These are phyloP conservation scores for Colostygia pectinataria DNA, from an alignment of 2,888 invertebrate species.

Conservation along the genomic window DNA sequence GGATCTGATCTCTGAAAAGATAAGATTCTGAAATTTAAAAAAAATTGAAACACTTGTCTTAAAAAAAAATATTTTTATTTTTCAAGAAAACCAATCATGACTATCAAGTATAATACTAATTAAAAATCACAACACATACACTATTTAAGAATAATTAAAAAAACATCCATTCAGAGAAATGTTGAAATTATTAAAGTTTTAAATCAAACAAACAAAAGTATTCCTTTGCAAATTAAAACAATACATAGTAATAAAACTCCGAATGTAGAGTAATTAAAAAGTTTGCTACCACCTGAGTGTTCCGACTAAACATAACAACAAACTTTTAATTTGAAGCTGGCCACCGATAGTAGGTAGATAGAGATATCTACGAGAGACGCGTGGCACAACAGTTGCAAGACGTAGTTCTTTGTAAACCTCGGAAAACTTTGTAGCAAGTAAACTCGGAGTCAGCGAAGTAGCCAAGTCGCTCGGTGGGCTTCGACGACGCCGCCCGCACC, in stretches of 20 bases:
- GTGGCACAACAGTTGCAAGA: slow-evolving; percentile 37
- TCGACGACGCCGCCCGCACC: slow-evolving; percentile 53
- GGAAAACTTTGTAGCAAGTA: slow-evolving; percentile 70
- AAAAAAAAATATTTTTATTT: too few relatives aligned
- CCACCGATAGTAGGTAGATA: slow-evolving; percentile 53
- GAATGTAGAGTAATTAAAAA: slow-evolving; percentile 37
- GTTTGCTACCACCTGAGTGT: slow-evolving; percentile 47
- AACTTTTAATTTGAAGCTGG: slow-evolving; percentile 75
- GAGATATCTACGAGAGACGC: too few relatives aligned
- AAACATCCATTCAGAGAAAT: too few relatives aligned
- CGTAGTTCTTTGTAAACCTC: slow-evolving; percentile 80
- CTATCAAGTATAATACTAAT: too few relatives aligned
- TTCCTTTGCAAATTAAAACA: slow-evolving; percentile 11
- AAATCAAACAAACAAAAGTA: background rate
- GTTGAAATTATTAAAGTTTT: too few relatives aligned
- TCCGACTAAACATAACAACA: slow-evolving; percentile 56
- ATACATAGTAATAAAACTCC: slow-evolving; percentile 23
- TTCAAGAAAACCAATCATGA: too few relatives aligned
- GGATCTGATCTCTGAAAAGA: too few relatives aligned
- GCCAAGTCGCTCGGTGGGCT: slow-evolving; percentile 50
- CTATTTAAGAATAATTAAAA: too few relatives aligned
- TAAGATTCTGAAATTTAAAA: too few relatives aligned
- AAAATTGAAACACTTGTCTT: too few relatives aligned
- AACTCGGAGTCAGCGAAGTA: slow-evolving; percentile 69
- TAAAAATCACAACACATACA: too few relatives aligned